Evolutionary conservation across 1,140 invertebrate genomes (phyloP).

Genomic region (Cyrtorhinus lividipennis): DNA sequence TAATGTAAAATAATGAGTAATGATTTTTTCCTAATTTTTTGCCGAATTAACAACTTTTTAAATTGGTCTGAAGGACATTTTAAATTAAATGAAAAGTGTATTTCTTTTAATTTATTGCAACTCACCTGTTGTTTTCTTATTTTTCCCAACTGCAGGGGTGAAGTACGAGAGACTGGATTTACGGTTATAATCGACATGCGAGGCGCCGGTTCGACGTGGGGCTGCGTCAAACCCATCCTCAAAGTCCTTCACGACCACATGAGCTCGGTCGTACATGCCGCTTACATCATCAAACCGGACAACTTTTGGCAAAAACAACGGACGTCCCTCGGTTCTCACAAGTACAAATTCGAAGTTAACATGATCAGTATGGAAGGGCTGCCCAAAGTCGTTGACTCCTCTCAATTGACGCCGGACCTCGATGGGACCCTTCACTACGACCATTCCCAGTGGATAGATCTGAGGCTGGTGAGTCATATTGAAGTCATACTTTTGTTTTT

Average conservation of each 20-base stretch:
- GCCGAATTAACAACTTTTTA: too few relatives aligned
- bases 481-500: background rate
- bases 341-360: constrained; percentile 97
- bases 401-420: constrained; percentile 83
- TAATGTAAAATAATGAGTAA: too few relatives aligned
- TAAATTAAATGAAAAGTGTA: too few relatives aligned
- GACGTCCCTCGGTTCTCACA: constrained; percentile 87
- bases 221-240: constrained; percentile 88
- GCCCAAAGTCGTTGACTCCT: constrained; percentile 76
- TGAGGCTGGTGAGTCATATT: constrained; percentile 47
- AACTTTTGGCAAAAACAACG: constrained; percentile 99
- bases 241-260: constrained; percentile 95
- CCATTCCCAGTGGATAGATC: constrained; percentile 92
- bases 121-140: too few relatives aligned
- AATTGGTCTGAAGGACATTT: too few relatives aligned
- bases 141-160: constrained; percentile 75
- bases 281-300: constrained; percentile 94
- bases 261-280: constrained; percentile 70
- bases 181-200: constrained; percentile 94
- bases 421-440: constrained; percentile 89
- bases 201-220: constrained; percentile 73
- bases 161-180: constrained; percentile 75
- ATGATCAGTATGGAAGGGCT: constrained; percentile 91
- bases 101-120: too few relatives aligned
- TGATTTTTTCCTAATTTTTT: too few relatives aligned